These are phyloP conservation scores for Cecropterus lyciades DNA, from an alignment of 1,140 invertebrate species.

Conservation along the genomic window DNA sequence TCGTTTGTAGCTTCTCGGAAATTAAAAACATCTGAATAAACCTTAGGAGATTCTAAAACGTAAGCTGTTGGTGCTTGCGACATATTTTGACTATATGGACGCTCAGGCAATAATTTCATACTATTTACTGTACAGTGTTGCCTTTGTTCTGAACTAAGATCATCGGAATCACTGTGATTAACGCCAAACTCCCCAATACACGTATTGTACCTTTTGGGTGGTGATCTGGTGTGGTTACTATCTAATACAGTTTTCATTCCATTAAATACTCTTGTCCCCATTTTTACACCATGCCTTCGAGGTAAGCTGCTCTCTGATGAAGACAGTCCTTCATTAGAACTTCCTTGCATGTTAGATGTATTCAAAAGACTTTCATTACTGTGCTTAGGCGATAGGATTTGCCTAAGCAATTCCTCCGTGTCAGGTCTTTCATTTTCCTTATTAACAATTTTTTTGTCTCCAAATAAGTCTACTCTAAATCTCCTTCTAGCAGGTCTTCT, in stretches of 20 bases:
- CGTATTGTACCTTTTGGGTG: slow-evolving; percentile 47
- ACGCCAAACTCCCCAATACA: slow-evolving; percentile 66
- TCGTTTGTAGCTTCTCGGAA: slow-evolving; percentile 74
- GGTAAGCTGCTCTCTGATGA: slow-evolving; percentile 84
- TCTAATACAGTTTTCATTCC: slow-evolving; percentile 64
- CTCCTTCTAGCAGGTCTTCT: slow-evolving; percentile 65
- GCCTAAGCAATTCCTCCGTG: slow-evolving; percentile 71
- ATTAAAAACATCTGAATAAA: slow-evolving; percentile 73
- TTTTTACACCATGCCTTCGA: slow-evolving; percentile 88
- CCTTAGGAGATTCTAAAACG: slow-evolving; percentile 80
- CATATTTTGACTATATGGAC: slow-evolving; percentile 72
- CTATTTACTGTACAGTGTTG: slow-evolving; percentile 75
- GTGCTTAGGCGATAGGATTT: slow-evolving; percentile 63
- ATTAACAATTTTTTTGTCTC: slow-evolving; percentile 86
- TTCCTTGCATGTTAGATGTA: slow-evolving; percentile 56
- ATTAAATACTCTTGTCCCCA: slow-evolving; percentile 88
- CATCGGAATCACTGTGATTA: slow-evolving; percentile 81
- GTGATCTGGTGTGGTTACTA: slow-evolving; percentile 51
- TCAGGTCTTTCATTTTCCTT: slow-evolving; percentile 89
- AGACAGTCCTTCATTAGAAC: slow-evolving; percentile 72
- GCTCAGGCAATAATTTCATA: slow-evolving; percentile 78
- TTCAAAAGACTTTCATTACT: slow-evolving; percentile 74
- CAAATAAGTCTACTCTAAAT: slow-evolving; percentile 74
- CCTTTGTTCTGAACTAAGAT: slow-evolving; percentile 64
- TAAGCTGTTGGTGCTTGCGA: slow-evolving; percentile 63